Evolutionary conservation across 2,113 vertebrate species (phyloP).

Genomic region (Alaudala cheleensis): DNA sequence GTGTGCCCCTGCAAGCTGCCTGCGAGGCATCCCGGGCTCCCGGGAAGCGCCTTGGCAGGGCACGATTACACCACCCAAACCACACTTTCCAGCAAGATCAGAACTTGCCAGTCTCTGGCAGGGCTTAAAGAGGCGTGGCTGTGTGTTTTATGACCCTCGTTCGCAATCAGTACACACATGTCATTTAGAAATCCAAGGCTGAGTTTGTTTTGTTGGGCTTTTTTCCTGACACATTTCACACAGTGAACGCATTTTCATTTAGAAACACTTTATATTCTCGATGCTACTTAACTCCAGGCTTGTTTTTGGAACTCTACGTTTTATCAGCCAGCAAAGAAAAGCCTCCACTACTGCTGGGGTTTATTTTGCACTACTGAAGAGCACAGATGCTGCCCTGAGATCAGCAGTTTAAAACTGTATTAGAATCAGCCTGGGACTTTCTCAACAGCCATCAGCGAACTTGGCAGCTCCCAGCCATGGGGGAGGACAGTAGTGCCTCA

Average conservation of each 20-base stretch:
- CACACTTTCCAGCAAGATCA: not conserved
- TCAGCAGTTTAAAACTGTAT: not conserved
- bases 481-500: not conserved
- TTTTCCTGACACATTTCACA: not conserved
- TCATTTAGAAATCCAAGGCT: not conserved
- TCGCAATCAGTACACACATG: not conserved
- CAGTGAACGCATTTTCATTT: not conserved
- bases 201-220: not conserved
- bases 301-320: not conserved
- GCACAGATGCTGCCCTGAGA: not conserved
- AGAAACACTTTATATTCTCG: not conserved
- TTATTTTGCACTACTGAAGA: not conserved
- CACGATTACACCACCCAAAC: not conserved
- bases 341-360: not conserved
- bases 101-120: not conserved
- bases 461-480: not conserved
- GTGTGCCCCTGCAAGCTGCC: not conserved
- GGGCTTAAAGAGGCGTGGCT: not conserved
- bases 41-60: not conserved
- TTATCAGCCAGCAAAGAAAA: not conserved
- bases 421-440: not conserved
- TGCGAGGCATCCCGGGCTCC: not conserved
- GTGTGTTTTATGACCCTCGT: not conserved
- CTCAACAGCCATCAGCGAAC: not conserved
- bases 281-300: not conserved